Evolutionary conservation across 2,888 invertebrate genomes (phyloP).

Genomic region (Xestobium rufovillosum): DNA sequence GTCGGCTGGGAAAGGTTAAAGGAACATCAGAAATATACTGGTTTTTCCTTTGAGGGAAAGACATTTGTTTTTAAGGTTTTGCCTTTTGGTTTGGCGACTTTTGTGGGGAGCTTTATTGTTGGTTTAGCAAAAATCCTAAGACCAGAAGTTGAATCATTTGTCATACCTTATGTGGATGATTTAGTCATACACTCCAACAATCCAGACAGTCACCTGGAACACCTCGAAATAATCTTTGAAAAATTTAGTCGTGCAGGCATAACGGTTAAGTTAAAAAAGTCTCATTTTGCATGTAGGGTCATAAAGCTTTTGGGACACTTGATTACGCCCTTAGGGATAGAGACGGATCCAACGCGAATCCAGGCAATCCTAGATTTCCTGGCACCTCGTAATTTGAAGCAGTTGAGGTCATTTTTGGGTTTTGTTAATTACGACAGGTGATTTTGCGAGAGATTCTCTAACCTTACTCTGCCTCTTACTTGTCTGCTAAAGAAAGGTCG

Average conservation of each 20-base stretch:
- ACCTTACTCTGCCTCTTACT: not conserved
- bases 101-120: no score
- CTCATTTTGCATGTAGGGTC: constrained; percentile 21
- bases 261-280: constrained; percentile 19
- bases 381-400: constrained; percentile 13
- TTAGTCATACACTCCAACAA: no score
- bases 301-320: constrained; percentile 25
- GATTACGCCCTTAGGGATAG: constrained; percentile 16
- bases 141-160: not conserved
- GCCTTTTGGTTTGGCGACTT: no score
- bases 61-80: constrained; percentile 10
- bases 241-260: constrained; percentile 12
- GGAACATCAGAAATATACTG: constrained; percentile 10
- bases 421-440: constrained; percentile 14
- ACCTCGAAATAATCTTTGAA: constrained; percentile 13
- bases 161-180: constrained; percentile 1
- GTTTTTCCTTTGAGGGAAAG: constrained; percentile 6
- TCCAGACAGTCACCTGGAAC: constrained; percentile 9
- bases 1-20: no score
- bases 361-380: constrained; percentile 18
- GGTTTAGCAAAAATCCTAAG: no score
- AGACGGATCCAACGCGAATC: constrained; percentile 18
- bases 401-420: constrained; percentile 16
- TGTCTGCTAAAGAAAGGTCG: constrained; percentile 6
- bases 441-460: constrained; percentile 7